Evolutionary conservation across 2,888 invertebrate genomes (phyloP).

Genomic region (Spialia ferax): DNA sequence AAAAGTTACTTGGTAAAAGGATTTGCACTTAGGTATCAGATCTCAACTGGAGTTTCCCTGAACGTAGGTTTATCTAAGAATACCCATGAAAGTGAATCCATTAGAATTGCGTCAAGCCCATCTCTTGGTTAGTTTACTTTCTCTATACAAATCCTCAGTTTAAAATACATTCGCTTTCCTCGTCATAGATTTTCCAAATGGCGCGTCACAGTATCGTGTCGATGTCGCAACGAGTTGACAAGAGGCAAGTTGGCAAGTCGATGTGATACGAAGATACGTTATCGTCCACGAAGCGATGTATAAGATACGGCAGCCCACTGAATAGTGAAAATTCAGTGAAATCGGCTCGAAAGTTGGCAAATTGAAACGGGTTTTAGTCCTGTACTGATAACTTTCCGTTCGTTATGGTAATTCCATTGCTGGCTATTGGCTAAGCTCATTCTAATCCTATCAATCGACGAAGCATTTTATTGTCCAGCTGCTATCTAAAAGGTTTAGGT

Average conservation of each 20-base stretch:
- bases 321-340: slow-evolving; percentile 23
- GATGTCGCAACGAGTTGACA: slow-evolving; percentile 28
- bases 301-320: slow-evolving; percentile 6
- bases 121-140: slow-evolving; percentile 24
- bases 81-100: too few species aligned
- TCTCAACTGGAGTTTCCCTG: too few species aligned
- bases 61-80: too few species aligned
- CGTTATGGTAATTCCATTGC: slow-evolving; percentile 4
- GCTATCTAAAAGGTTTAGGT: too few species aligned
- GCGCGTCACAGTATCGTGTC: background rate
- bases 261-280: slow-evolving; percentile 21
- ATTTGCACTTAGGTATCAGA: too few species aligned
- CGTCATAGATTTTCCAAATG: slow-evolving; percentile 11
- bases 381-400: slow-evolving; percentile 4
- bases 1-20: too few species aligned
- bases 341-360: slow-evolving; percentile 16
- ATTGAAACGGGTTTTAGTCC: slow-evolving; percentile 19
- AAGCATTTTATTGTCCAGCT: background rate
- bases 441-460: background rate
- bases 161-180: slow-evolving; percentile 8
- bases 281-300: slow-evolving; percentile 11
- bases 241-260: slow-evolving; percentile 7
- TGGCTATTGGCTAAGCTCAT: background rate
- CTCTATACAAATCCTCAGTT: slow-evolving; percentile 26
- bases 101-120: background rate